phyloP scores from a whole-genome alignment of 1,140 invertebrate species.

The Euura lappo region DNA sequence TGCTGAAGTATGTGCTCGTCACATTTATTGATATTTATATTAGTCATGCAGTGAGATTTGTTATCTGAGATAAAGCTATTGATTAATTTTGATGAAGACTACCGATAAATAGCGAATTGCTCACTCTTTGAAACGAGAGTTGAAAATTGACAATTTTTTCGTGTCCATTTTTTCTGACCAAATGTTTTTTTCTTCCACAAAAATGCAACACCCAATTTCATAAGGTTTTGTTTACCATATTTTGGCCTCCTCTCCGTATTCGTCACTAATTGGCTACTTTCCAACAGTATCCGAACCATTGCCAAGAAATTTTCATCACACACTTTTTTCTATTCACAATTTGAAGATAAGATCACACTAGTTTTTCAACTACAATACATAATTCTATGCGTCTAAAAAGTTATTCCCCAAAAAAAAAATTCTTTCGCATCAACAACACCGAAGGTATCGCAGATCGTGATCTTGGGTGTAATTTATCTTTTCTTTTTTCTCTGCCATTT shows the following conservation, averaged over 20 bases:
- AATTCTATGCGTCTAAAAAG: too few relatives aligned
- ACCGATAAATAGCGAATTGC: background rate
- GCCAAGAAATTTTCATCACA: slow-evolving; percentile 48
- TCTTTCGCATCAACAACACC: too few relatives aligned
- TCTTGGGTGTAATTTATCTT: too few relatives aligned
- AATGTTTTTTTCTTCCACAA: background rate
- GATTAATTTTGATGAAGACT: background rate
- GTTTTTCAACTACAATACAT: background rate
- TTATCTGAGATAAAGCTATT: background rate
- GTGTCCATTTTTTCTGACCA: background rate
- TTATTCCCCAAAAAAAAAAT: too few relatives aligned
- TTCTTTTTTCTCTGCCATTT: too few relatives aligned
- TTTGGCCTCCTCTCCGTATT: slow-evolving; percentile 32
- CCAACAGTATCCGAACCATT: slow-evolving; percentile 47
- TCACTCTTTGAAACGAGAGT: background rate
- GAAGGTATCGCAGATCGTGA: too few relatives aligned
- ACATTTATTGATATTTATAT: background rate
- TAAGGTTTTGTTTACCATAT: slow-evolving; percentile 1
- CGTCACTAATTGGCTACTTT: slow-evolving; percentile 50
- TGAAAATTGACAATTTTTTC: too few relatives aligned
- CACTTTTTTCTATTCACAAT: slow-evolving; percentile 16
- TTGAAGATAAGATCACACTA: background rate
- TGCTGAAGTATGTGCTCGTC: background rate
- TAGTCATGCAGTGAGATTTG: background rate
- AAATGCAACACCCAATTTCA: background rate